Percentiles rank a stretch among this genome's conserved stretches.
These are phyloP conservation scores for Sinotaia quadrata DNA, from an alignment of 2,888 invertebrate species.

Conservation along the genomic window DNA sequence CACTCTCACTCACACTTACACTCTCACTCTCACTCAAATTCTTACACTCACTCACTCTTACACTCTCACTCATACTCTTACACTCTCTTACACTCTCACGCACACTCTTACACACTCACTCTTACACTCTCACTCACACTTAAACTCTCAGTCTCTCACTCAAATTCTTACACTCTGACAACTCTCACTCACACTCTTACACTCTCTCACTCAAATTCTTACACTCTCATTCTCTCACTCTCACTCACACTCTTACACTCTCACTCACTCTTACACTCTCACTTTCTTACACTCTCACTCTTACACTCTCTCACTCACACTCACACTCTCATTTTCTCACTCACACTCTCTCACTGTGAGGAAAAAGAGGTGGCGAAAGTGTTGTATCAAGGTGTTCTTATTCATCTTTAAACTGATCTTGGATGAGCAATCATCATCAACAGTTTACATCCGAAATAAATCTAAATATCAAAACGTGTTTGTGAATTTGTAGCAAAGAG, in stretches of 20 bases:
- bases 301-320: conserved; percentile 14
- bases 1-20: not conserved
- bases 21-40: conserved; percentile 14
- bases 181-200: conserved; percentile 6
- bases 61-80: conserved; percentile 1
- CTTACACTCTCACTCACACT: conserved; percentile 23
- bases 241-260: conserved; percentile 11
- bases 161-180: not conserved
- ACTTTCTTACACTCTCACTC: conserved; percentile 12
- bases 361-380: too few relatives aligned
- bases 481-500: too few relatives aligned
- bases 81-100: conserved; percentile 8
- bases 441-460: too few relatives aligned
- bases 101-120: conserved; percentile 21
- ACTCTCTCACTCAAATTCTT: conserved; percentile 15
- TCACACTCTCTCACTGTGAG: not conserved
- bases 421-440: too few relatives aligned
- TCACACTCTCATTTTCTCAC: conserved; percentile 3
- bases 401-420: too few relatives aligned
- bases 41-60: conserved; percentile 9
- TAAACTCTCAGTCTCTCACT: not conserved
- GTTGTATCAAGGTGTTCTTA: too few relatives aligned
- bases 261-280: conserved; percentile 14
- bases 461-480: too few relatives aligned
- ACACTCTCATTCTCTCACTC: conserved; percentile 9